A percentile compares a stretch with the other conserved stretches of the same genome.
These are phyloP conservation scores for Okapia johnstoni DNA, from an alignment of 2,113 vertebrate genomes.

Conservation along the genomic window DNA sequence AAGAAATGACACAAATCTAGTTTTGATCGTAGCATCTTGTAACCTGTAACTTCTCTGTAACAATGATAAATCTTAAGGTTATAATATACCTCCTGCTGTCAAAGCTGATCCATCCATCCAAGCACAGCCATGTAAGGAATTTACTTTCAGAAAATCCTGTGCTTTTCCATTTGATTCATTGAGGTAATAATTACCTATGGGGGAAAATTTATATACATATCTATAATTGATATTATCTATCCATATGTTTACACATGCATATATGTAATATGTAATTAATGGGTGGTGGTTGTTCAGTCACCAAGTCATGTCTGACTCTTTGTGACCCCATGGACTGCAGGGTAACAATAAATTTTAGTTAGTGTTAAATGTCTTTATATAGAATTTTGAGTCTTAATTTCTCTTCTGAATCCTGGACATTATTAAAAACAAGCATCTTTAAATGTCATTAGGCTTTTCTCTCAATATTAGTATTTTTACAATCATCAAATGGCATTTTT, in stretches of 20 bases:
- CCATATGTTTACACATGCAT: neutral
- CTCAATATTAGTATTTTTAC: neutral
- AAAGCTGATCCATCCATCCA: neutral
- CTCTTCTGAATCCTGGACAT: neutral
- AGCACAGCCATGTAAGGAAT: neutral
- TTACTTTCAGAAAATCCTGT: neutral
- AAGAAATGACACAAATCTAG: slow-evolving; percentile 9
- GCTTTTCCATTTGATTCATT: neutral
- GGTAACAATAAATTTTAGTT: neutral
- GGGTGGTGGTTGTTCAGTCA: neutral
- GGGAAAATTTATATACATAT: accelerated
- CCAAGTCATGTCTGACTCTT: neutral
- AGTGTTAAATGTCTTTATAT: neutral
- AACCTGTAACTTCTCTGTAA: slow-evolving; percentile 8
- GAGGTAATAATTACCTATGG: neutral
- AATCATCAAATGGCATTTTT: neutral
- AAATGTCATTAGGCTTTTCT: neutral
- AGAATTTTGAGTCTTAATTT: neutral
- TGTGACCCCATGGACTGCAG: neutral
- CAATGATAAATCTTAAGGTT: neutral
- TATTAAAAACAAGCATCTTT: neutral
- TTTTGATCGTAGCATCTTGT: neutral
- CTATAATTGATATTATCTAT: neutral
- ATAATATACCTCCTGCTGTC: neutral
- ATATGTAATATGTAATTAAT: neutral